phyloP scores from a whole-genome alignment of 2,797 vertebrate species.

The Coracias cyanogaster region DNA sequence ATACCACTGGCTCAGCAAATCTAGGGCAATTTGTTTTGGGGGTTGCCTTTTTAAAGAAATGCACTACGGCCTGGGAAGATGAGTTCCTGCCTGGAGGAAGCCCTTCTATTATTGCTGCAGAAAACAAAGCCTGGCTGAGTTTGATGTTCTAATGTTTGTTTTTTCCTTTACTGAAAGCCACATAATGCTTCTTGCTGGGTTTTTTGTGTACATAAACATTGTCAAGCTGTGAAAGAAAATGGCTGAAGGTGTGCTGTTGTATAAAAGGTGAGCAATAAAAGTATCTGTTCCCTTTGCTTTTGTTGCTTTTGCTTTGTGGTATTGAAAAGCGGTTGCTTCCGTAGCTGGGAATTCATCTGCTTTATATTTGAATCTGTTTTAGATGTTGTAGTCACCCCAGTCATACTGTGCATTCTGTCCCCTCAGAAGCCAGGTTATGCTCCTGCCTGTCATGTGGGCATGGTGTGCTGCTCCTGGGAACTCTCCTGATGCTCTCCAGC shows the following conservation, averaged over 20 bases:
- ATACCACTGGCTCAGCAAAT: conserved; percentile 79
- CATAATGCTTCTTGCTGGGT: conserved; percentile 82
- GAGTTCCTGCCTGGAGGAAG: conserved; percentile 75
- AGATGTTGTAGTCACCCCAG: background rate
- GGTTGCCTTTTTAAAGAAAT: conserved; percentile 74
- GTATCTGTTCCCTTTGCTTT: conserved; percentile 74
- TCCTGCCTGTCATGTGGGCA: background rate
- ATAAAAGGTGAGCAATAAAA: conserved; percentile 92
- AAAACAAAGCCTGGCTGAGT: conserved; percentile 80
- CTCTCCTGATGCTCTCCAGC: background rate
- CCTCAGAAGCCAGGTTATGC: background rate
- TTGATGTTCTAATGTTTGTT: conserved; percentile 76
- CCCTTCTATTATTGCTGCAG: conserved; percentile 83
- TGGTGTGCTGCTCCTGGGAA: background rate
- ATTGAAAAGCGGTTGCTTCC: background rate
- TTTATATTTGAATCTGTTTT: background rate
- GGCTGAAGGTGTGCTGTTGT: conserved; percentile 88
- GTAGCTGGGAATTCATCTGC: background rate
- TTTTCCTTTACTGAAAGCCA: conserved; percentile 81
- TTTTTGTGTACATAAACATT: conserved; percentile 84
- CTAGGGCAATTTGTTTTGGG: conserved; percentile 74
- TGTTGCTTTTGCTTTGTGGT: conserved; percentile 56
- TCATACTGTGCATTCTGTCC: background rate
- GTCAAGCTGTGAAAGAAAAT: conserved; percentile 88
- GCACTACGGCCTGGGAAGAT: conserved; percentile 78